These are phyloP conservation scores for Eptatretus atami DNA, from an alignment of 2,797 vertebrate genomes.

Conservation along the genomic window DNA sequence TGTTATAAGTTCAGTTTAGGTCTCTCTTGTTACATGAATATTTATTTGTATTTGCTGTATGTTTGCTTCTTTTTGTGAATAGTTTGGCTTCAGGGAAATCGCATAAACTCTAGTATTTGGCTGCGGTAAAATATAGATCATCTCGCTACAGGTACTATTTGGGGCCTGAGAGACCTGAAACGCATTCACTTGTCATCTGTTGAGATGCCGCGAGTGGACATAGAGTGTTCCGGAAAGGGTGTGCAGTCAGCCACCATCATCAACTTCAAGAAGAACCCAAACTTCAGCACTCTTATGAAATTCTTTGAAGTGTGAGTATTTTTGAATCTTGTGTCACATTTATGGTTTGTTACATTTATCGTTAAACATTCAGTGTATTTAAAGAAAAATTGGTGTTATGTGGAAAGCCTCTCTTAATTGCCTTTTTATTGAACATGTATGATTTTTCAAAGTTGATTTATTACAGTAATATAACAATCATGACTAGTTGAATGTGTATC, in stretches of 20 bases:
- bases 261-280: conserved; percentile 94
- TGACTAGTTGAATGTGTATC: too few species aligned
- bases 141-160: conserved; percentile 43
- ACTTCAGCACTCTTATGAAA: conserved; percentile 77
- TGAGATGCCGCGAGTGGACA: conserved; percentile 70
- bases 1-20: too few species aligned
- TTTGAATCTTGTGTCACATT: too few species aligned
- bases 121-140: fast-evolving
- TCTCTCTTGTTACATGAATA: too few species aligned
- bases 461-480: too few species aligned
- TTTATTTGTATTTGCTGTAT: too few species aligned
- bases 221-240: conserved; percentile 65
- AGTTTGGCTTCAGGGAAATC: too few species aligned
- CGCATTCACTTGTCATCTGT: conserved; percentile 78
- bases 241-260: conserved; percentile 70
- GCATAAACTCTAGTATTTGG: too few species aligned
- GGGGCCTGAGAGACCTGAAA: conserved; percentile 82
- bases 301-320: conserved; percentile 83
- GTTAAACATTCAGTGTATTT: neutral
- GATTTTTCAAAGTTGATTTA: neutral
- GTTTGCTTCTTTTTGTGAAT: too few species aligned
- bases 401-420: neutral
- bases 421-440: neutral
- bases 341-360: too few species aligned
- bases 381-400: neutral